These are phyloP conservation scores for Cyanistes caeruleus DNA, from an alignment of 2,113 vertebrate species.

Conservation along the genomic window DNA sequence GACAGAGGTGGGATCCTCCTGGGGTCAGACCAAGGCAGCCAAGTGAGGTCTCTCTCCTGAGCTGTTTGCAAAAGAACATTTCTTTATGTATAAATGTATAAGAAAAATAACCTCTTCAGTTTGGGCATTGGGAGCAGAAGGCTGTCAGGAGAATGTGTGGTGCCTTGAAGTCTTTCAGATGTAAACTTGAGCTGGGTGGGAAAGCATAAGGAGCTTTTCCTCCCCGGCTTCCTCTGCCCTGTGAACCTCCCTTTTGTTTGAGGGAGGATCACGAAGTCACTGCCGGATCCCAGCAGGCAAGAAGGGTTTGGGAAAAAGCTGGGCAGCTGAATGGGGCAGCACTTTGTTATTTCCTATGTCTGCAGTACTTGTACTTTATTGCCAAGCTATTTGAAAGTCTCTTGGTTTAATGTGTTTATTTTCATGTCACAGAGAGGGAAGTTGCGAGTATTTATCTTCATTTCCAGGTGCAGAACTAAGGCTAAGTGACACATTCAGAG, in stretches of 20 bases:
- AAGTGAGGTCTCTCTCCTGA: not conserved
- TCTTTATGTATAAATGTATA: not conserved
- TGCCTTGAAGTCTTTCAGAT: not conserved
- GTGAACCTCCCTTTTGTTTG: conserved; percentile 26
- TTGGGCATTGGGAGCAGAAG: not conserved
- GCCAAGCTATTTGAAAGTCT: conserved; percentile 41
- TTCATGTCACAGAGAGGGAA: conserved; percentile 43
- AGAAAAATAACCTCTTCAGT: not conserved
- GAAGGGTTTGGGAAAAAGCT: not conserved
- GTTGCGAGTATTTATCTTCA: conserved; percentile 45
- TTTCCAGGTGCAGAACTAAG: conserved; percentile 46
- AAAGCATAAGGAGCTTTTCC: not conserved
- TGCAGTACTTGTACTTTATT: not conserved
- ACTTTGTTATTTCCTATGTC: conserved; percentile 59
- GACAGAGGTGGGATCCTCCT: not conserved
- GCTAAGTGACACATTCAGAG: not conserved
- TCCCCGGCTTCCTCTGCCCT: not conserved
- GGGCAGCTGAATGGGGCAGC: conserved; percentile 23
- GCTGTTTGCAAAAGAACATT: not conserved
- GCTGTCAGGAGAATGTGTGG: not conserved
- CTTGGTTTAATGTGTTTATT: conserved; percentile 46
- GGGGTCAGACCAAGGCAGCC: not conserved
- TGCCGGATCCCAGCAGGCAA: conserved; percentile 18
- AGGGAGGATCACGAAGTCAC: not conserved
- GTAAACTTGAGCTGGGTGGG: not conserved